Evolutionary conservation across 2,113 vertebrate genomes (phyloP), one percentile per base, ranked within the genome.

Genomic region (Elanoides forficatus): DNA sequence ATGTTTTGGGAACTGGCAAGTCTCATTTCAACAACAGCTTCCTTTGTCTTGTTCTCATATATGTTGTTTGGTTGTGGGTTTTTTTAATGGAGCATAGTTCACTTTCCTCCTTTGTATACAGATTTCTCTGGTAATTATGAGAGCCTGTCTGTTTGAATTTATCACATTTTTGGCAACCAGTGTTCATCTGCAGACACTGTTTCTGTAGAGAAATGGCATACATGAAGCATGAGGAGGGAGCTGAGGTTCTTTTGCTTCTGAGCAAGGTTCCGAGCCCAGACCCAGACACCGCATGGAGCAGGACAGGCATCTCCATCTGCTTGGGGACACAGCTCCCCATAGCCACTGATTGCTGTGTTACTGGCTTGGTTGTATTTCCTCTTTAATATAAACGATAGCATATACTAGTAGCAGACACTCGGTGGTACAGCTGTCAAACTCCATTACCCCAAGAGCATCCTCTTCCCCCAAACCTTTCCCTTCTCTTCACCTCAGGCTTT

Each of bases 121-220:
- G 58, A 90, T 93, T 96, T 86, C 71, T 78, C 90, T 92, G 59
- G 82, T 94, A 93, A 94, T 96, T 95, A 63, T 0, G 2, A 88
- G 79, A 82, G 71, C 79, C 53, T 95, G 95, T 90, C 95, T 96
- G 42, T 88, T 87, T 78, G 90, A 93, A 95, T 96, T 88, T 90
- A 66, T 93, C 93, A 90, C 5, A 4, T 40, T 88, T 93, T 94
- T 96, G 93, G 93, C 95, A 94, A 36, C 22, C 66, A 23, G 0
- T 15, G 30, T 47, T 96, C 30, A 34, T 86, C 56, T 79, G 79
- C 80, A 89, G 83, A 75, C 36, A 32, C 40, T 25, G 47, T 88
- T 95, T 86, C 60, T 86, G 60, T 83, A 30, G 53, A 73, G 88
- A 87, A 81, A 78, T 52, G 63, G 59, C 0, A 0, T 25, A n/a